Conservation (phyloP, 2,888 invertebrate species). For the Antheraea assamensis region DNA sequence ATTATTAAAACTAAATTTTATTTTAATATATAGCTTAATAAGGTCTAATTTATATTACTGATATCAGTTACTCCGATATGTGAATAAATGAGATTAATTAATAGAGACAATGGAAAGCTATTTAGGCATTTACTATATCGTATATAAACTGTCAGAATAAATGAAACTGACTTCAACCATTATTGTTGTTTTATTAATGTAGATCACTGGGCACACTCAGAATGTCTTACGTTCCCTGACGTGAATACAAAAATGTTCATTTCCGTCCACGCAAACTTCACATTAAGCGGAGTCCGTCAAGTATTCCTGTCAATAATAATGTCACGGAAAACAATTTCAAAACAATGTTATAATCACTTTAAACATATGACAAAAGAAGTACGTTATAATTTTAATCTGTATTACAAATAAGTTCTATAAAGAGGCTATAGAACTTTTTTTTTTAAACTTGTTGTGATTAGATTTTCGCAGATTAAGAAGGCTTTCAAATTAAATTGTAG, state of each 20-base stretch:
- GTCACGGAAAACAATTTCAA: constrained; percentile 17
- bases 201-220: constrained; percentile 59
- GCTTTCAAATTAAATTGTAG: too few species aligned
- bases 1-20: not conserved
- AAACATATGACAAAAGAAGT: not conserved
- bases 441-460: too few species aligned
- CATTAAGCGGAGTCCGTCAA: constrained; percentile 74
- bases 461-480: too few species aligned
- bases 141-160: not conserved
- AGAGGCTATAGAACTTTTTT: too few species aligned
- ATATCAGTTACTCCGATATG: not conserved
- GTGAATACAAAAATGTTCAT: constrained; percentile 72
- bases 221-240: constrained; percentile 63
- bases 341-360: not conserved
- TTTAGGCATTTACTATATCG: not conserved
- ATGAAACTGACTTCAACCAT: constrained; percentile 52
- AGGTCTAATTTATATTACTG: not conserved
- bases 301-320: constrained; percentile 50
- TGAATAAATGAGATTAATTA: not conserved
- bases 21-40: not conserved
- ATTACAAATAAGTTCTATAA: too few species aligned
- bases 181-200: constrained; percentile 69
- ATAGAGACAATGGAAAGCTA: not conserved
- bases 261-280: constrained; percentile 75
- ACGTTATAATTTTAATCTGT: too few species aligned